A percentile compares a stretch with the other conserved stretches of the same genome.
Evolutionary conservation across 2,797 vertebrate species (phyloP).

Genomic region (Falco berigora): DNA sequence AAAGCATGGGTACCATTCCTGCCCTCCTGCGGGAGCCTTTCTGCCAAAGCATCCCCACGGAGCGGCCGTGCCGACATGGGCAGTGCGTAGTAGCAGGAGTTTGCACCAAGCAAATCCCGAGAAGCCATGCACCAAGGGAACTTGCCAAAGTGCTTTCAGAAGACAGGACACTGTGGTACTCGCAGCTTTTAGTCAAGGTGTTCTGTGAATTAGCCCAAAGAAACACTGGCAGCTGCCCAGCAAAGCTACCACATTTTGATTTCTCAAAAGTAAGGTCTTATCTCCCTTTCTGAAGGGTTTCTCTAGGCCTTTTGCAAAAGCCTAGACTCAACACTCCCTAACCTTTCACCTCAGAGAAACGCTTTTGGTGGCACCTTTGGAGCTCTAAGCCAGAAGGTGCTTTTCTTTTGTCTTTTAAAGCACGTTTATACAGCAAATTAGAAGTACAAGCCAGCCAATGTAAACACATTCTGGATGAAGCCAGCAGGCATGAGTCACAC

Average conservation of each 20-base stretch:
- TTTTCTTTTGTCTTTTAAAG: neutral
- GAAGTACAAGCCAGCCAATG: neutral
- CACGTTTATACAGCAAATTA: neutral
- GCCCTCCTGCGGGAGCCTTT: neutral
- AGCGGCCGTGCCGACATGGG: neutral
- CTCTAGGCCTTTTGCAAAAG: neutral
- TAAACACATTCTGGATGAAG: neutral
- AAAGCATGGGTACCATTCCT: accelerated
- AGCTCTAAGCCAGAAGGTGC: neutral
- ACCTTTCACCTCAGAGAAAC: neutral
- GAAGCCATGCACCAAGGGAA: neutral
- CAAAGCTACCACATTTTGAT: neutral
- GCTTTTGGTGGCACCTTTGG: neutral
- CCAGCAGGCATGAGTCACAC: neutral
- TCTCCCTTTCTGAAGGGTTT: neutral
- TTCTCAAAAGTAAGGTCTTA: neutral
- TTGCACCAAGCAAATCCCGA: neutral
- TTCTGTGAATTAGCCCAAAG: neutral
- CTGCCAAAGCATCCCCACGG: neutral
- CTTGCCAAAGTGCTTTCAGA: neutral
- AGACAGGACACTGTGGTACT: neutral
- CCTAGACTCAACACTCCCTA: neutral
- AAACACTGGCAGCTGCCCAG: neutral
- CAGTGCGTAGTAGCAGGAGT: neutral
- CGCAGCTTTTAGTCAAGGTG: neutral